Percentiles rank a stretch among this genome's conserved stretches.
Conservation (phyloP, 2,113 vertebrate species). For the Zosterops pallidus region DNA sequence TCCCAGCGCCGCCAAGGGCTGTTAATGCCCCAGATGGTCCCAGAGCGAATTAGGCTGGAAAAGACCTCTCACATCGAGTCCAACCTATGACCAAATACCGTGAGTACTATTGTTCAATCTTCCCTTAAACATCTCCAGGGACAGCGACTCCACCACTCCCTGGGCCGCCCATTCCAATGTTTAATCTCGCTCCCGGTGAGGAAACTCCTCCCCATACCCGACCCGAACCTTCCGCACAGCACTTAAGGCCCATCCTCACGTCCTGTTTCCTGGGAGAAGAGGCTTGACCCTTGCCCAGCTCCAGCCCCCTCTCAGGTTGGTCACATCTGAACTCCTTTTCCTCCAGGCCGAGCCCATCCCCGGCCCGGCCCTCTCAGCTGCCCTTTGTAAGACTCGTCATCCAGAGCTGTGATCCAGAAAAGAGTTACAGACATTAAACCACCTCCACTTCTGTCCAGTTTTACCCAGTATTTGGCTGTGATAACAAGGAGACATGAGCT, state of each 20-base stretch:
- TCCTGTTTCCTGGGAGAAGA: not conserved
- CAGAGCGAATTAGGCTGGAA: not conserved
- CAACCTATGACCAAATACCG: not conserved
- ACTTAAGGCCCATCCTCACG: rapidly evolving
- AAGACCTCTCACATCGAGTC: not conserved
- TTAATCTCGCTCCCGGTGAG: not conserved
- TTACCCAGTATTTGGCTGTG: not conserved
- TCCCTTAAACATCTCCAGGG: not conserved
- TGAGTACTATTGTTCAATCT: not conserved
- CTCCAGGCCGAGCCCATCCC: not conserved
- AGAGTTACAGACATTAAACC: not conserved
- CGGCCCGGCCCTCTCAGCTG: not conserved
- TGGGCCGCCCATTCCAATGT: not conserved
- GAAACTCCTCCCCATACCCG: too few species aligned
- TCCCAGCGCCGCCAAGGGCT: rapidly evolving
- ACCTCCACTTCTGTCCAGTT: not conserved
- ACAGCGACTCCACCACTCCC: not conserved
- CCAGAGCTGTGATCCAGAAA: not conserved
- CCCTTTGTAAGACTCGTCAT: not conserved
- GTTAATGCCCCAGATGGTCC: not conserved
- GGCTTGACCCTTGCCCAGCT: rapidly evolving
- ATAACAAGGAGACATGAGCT: rapidly evolving
- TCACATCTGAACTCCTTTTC: not conserved
- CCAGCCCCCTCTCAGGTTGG: too few species aligned
- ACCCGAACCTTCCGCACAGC: rapidly evolving